phyloP scores from a whole-genome alignment of 2,888 invertebrate genomes.

The Tuta absoluta region DNA sequence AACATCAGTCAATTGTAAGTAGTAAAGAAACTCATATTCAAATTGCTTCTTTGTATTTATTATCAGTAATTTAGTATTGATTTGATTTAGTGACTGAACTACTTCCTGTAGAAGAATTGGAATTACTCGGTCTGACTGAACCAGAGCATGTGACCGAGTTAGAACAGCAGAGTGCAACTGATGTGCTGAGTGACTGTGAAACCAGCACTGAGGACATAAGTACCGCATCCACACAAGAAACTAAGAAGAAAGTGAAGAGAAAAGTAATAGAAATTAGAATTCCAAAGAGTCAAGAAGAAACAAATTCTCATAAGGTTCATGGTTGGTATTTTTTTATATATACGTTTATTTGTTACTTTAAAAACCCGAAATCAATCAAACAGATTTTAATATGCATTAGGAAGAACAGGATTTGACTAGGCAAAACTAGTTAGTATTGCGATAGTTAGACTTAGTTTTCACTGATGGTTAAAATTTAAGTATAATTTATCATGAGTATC shows the following conservation, averaged over 20 bases:
- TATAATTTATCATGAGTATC: too few species aligned
- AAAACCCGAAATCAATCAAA: too few species aligned
- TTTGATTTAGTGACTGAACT: slow-evolving; percentile 8
- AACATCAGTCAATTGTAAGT: slow-evolving; percentile 25
- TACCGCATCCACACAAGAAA: neutral
- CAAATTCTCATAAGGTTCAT: neutral
- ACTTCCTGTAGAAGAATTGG: slow-evolving; percentile 1
- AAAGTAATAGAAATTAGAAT: neutral
- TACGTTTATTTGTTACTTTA: too few species aligned
- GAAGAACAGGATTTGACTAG: too few species aligned
- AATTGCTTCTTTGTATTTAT: neutral
- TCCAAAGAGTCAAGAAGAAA: neutral
- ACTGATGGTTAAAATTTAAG: too few species aligned
- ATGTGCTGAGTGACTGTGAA: neutral
- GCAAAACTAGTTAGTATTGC: too few species aligned
- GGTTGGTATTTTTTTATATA: neutral
- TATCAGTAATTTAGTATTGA: neutral
- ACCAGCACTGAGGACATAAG: neutral
- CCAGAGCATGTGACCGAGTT: neutral
- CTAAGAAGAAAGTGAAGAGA: neutral
- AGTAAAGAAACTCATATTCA: neutral
- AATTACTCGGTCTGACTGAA: slow-evolving; percentile 11
- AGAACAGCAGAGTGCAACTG: neutral
- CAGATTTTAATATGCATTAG: too few species aligned
- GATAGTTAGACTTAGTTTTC: too few species aligned